Evolutionary conservation across 1,140 invertebrate species (phyloP), one percentile per base, ranked within the genome.

Genomic region (Chironomus tepperi): DNA sequence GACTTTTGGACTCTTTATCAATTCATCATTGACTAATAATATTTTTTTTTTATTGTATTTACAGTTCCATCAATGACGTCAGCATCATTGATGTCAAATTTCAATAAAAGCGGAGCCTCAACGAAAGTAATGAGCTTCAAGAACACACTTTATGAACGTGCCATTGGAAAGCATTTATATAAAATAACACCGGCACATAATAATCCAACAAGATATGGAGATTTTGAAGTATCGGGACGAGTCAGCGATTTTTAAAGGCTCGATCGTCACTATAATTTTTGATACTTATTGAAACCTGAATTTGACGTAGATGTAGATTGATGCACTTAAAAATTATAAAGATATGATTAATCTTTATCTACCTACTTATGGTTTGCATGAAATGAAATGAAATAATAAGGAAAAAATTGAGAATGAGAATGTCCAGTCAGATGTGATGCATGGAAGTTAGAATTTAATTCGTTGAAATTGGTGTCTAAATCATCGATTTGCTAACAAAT

Each of bases 311-410:
- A 57, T 15, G 47, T 57, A 57, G 47, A 57, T 57, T 57, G 12
- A 57, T 57, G 47, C 47, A 57, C 47, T 57, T 57, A 57, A 57
- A 15, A 5, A n/a, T 57, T n/a, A 57, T 57, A 12, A 57, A n/a
- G 47, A 57, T 57, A 57, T 57, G 47, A 57, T 57, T 57, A 57
- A 57, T 57, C 47, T 57, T 57, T 57, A 57, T 57, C 47, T 57
- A 57, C 12, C 12, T n/a, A 57, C 12, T n/a, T n/a, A n/a, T 57
- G 12, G n/a, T n/a, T 57, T 57, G n/a, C 47, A 57, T 57, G 47
- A n/a, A 57, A 57, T 5, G 24, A 34, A 34, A 57, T 57, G 47
- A 12, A 57, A 57, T 15, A 57, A n/a, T 57, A n/a, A 57, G 47
- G 47, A 15, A 57, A n/a, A 3, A 8, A 3, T 47, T 47, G 15